Conservation (phyloP, 2,113 vertebrate species). For the Ceyx margarethae region DNA sequence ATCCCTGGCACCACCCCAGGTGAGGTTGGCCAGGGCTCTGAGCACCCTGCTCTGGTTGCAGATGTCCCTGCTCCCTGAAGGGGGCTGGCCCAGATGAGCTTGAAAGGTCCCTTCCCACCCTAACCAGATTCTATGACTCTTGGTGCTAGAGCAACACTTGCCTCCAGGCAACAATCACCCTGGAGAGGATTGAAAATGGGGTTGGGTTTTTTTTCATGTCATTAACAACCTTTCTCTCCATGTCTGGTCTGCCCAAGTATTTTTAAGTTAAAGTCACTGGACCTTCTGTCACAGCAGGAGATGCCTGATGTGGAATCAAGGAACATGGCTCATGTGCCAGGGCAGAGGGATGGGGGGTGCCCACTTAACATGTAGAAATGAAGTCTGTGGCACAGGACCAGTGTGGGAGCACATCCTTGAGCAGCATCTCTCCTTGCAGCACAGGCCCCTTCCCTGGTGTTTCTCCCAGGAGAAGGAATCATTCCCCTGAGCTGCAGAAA, state of each 20-base stretch:
- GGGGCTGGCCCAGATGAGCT: background rate
- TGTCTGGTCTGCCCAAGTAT: background rate
- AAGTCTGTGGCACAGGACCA: background rate
- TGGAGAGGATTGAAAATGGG: background rate
- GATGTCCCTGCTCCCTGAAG: background rate
- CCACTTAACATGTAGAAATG: rapidly evolving
- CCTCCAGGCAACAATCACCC: background rate
- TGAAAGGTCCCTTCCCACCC: background rate
- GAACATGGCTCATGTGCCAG: background rate
- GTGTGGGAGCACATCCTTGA: background rate
- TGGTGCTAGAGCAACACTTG: background rate
- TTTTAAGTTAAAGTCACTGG: background rate
- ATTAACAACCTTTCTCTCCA: background rate
- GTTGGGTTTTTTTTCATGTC: background rate
- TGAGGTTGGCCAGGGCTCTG: background rate
- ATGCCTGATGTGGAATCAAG: background rate
- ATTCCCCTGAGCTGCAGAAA: background rate
- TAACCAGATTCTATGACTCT: background rate
- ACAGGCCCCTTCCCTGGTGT: background rate
- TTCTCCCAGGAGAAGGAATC: background rate
- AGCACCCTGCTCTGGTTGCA: background rate
- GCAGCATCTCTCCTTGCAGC: background rate
- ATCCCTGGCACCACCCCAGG: too few species aligned
- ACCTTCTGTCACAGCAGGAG: background rate
- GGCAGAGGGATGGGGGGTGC: background rate